Evolutionary conservation across 2,113 vertebrate genomes (phyloP), one percentile per base, ranked within the genome.

Genomic region (Takifugu bimaculatus): DNA sequence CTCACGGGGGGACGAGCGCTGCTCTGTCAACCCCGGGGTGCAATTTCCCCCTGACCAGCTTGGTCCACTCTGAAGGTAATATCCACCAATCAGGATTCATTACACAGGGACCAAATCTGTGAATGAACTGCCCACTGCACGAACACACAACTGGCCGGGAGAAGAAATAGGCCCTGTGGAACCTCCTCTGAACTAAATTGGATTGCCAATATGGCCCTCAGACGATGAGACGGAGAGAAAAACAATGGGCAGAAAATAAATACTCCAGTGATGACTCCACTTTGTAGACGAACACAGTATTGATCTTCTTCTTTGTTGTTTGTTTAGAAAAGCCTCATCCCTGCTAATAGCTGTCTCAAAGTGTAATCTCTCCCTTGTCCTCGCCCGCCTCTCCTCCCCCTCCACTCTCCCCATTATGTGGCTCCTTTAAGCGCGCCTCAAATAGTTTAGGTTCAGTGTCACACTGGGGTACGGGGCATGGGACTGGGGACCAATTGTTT

Each of bases 271-370:
- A 85, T 77, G 80, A 77, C 78, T 82, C 75, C 75, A 77, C 79
- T 85, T 85, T 72, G 81, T 85, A 86, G 88, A 89, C 88, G 87
- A 88, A 90, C 83, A 79, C 81, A 87, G 77, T 92, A 91, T 91
- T 91, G 91, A 92, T 91, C 79, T 62, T 63, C 57, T 69, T 70
- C 60, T 52, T 91, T 85, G 89, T 85, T 89, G 83, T 92, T 91
- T 92, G 89, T 91, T 91, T 90, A 88, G 89, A 90, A 87, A 84
- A 90, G 86, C 86, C 83, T 91, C 88, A 90, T 90, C 90, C 86
- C 77, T 60, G 81, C 87, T 92, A 91, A 90, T 91, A 88, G 88
- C 88, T 87, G 88, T 87, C 88, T 91, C 73, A 86, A 80, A 85
- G 78, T 80, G 83, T 92, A 92, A 91, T 92, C 91, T 87, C 84